Conservation (phyloP, 1,140 invertebrate genomes). For the Propsilocerus akamusi region DNA sequence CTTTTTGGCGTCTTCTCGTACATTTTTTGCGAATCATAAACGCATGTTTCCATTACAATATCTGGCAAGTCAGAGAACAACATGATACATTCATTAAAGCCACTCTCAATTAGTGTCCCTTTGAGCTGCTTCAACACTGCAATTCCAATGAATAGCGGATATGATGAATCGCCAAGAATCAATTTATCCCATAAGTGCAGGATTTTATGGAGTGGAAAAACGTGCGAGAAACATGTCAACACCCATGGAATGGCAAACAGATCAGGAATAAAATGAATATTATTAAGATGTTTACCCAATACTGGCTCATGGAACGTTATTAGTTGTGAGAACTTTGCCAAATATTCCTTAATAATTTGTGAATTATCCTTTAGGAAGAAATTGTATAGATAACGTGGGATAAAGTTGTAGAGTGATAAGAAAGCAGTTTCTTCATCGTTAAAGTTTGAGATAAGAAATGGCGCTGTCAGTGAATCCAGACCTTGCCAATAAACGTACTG, state of each 20-base stretch:
- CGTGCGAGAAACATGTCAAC: constrained; percentile 94
- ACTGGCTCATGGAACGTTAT: constrained; percentile 90
- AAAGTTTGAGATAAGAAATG: constrained; percentile 93
- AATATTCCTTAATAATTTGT: constrained; percentile 90
- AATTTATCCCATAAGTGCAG: constrained; percentile 96
- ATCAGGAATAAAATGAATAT: constrained; percentile 92
- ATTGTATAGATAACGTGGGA: constrained; percentile 90
- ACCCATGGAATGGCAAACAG: constrained; percentile 99
- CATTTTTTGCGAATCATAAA: constrained; percentile 72
- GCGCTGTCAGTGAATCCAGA: constrained; percentile 90
- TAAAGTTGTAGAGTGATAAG: constrained; percentile 83
- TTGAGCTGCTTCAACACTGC: constrained; percentile 80
- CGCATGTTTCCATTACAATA: constrained; percentile 86
- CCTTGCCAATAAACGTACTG: constrained; percentile 99
- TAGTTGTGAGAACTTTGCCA: constrained; percentile 91
- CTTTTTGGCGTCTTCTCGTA: constrained; percentile 74
- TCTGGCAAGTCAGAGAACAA: constrained; percentile 96
- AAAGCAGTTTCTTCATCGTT: constrained; percentile 94
- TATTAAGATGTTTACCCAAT: constrained; percentile 76
- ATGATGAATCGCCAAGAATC: constrained; percentile 79
- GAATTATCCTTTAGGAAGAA: constrained; percentile 99
- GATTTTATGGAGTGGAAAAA: constrained; percentile 96
- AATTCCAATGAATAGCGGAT: constrained; percentile 88
- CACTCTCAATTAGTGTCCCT: constrained; percentile 65
- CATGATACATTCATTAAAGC: constrained; percentile 95